Conservation (phyloP, 2,113 vertebrate species). For the Chrysemys picta region DNA sequence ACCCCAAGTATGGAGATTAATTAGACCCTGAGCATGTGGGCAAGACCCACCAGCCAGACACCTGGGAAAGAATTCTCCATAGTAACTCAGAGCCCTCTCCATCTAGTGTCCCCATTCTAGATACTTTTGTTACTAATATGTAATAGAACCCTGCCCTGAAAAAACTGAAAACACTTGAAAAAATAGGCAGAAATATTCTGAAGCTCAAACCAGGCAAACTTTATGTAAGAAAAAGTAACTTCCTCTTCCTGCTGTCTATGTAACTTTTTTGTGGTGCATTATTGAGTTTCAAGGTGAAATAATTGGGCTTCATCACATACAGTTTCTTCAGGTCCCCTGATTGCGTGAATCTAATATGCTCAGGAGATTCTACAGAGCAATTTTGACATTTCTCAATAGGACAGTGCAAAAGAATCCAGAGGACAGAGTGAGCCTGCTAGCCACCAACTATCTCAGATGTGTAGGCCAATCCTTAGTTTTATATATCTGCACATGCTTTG, state of each 20-base stretch:
- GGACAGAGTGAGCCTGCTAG: background rate
- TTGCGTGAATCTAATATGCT: background rate
- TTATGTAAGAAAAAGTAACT: background rate
- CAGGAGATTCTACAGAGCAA: slow-evolving; percentile 20
- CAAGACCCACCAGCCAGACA: too few species aligned
- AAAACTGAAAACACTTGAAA: background rate
- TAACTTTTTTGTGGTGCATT: background rate
- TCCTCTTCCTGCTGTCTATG: background rate
- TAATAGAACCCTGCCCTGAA: background rate
- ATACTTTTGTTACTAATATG: slow-evolving; percentile 21
- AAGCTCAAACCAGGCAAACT: background rate
- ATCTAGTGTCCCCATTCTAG: too few species aligned
- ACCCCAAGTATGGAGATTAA: too few species aligned
- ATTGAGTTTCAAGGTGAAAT: background rate
- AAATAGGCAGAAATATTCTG: background rate
- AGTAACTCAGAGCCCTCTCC: too few species aligned
- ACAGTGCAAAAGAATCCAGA: background rate
- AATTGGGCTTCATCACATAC: background rate
- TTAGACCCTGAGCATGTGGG: too few species aligned
- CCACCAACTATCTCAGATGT: background rate
- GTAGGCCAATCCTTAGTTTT: background rate
- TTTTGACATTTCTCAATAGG: slow-evolving; percentile 39
- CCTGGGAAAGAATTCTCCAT: too few species aligned
- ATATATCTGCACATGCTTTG: background rate
- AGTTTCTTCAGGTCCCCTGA: background rate